Conservation (phyloP, 2,888 invertebrate genomes). For the Drosophila fulvimacula region DNA sequence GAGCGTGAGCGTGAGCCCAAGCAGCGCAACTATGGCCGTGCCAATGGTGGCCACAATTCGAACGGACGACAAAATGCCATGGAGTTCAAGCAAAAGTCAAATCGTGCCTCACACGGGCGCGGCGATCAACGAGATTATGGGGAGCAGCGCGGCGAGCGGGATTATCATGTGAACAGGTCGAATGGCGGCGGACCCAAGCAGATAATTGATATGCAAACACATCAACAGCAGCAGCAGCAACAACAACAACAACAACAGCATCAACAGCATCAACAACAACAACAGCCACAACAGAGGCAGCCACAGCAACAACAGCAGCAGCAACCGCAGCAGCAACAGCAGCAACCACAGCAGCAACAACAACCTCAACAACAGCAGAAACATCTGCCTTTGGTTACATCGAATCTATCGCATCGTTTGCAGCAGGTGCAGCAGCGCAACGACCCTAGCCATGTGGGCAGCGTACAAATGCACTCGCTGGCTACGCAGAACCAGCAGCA, state of each 20-base stretch:
- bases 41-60: slow-evolving; percentile 43
- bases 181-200: slow-evolving; percentile 45
- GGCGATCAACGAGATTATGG: slow-evolving; percentile 47
- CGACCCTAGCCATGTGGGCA: slow-evolving; percentile 84
- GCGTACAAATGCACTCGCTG: slow-evolving; percentile 84
- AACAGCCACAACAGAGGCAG: slow-evolving; percentile 35
- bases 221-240: slow-evolving; percentile 46
- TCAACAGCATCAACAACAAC: slow-evolving; percentile 41
- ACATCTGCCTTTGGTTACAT: slow-evolving; percentile 48
- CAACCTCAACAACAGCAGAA: slow-evolving; percentile 39
- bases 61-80: slow-evolving; percentile 76
- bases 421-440: slow-evolving; percentile 84
- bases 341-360: slow-evolving; percentile 61
- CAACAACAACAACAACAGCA: slow-evolving; percentile 17
- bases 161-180: slow-evolving; percentile 42
- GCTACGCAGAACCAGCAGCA: slow-evolving; percentile 82
- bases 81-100: slow-evolving; percentile 83
- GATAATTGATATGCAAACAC: slow-evolving; percentile 39
- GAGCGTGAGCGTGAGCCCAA: slow-evolving; percentile 59
- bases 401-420: slow-evolving; percentile 82
- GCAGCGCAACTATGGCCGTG: slow-evolving; percentile 60
- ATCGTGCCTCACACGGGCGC: slow-evolving; percentile 38
- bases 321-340: slow-evolving; percentile 49
- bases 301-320: slow-evolving; percentile 55
- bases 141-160: slow-evolving; percentile 51